Evolutionary conservation across 1,140 invertebrate genomes (phyloP).

Genomic region (Cotesia chilonis): DNA sequence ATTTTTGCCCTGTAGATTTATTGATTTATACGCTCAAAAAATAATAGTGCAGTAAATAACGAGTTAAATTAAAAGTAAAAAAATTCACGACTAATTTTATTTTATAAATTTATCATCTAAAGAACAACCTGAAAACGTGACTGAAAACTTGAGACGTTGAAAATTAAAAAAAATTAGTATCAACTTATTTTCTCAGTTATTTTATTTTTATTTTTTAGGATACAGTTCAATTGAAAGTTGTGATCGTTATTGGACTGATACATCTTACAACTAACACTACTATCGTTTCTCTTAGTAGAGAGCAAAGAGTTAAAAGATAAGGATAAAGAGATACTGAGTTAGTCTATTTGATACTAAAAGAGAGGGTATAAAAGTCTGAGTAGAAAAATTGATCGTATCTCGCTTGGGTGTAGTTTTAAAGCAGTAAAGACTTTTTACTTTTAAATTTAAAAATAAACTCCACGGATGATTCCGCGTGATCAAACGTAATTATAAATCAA

Average conservation of each 20-base stretch:
- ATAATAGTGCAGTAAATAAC: no score
- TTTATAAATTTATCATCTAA: no score
- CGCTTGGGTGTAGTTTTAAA: not conserved
- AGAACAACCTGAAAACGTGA: no score
- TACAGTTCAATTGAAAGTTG: conserved; percentile 14
- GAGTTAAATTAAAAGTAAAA: no score
- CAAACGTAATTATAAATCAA: conserved; percentile 13
- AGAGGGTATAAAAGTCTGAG: not conserved
- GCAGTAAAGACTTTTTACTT: not conserved
- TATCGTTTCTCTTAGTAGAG: not conserved
- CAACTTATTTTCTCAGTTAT: conserved; percentile 6
- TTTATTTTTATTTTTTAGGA: not conserved
- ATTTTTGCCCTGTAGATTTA: no score
- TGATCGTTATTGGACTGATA: conserved; percentile 23
- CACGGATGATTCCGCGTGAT: conserved; percentile 2
- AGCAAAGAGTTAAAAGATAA: conserved; percentile 6
- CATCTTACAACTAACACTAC: not conserved
- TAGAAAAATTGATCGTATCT: conserved; percentile 19
- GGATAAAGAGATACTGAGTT: not conserved
- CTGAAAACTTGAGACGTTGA: no score
- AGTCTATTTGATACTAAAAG: no score
- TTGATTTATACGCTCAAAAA: no score
- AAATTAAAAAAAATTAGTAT: not conserved
- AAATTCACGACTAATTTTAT: no score
- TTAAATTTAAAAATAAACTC: conserved; percentile 24